Conservation (phyloP, 2,797 vertebrate species). For the Sebastes dallii region DNA sequence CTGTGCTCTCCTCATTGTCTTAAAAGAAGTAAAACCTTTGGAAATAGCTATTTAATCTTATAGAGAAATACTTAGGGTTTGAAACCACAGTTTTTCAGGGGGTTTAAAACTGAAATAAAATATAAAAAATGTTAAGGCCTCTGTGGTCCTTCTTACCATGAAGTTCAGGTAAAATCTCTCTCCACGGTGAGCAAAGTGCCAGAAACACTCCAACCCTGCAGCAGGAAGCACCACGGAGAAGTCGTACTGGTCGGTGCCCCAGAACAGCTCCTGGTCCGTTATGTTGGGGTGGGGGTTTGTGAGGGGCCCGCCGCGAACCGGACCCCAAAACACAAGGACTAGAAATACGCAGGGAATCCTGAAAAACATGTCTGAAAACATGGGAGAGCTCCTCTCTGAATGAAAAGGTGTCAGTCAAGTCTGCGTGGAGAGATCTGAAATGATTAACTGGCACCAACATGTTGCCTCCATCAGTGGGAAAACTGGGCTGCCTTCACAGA, state of each 20-base stretch:
- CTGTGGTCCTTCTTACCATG: conserved; percentile 80
- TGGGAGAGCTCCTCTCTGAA: neutral
- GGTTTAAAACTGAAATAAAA: neutral
- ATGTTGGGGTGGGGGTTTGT: conserved; percentile 56
- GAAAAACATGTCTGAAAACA: conserved; percentile 51
- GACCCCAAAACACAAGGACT: conserved; percentile 36
- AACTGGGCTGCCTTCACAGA: conserved; percentile 28
- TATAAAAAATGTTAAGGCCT: neutral
- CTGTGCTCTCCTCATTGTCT: neutral
- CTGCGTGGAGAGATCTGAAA: conserved; percentile 56
- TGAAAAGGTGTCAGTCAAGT: neutral
- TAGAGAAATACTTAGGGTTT: neutral
- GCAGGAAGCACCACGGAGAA: conserved; percentile 86
- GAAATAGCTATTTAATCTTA: no score
- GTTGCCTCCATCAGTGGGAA: conserved; percentile 48
- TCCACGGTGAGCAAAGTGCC: conserved; percentile 89
- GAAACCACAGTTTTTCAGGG: neutral
- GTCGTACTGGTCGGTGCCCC: conserved; percentile 86
- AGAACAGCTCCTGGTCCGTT: conserved; percentile 81
- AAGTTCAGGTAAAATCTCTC: conserved; percentile 92
- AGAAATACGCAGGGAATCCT: conserved; percentile 12
- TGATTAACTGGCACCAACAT: conserved; percentile 80
- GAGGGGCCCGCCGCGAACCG: conserved; percentile 63
- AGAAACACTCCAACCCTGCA: conserved; percentile 86
- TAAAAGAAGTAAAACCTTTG: neutral